phyloP scores from a whole-genome alignment of 2,113 vertebrate genomes.

The Amphiprion percula region DNA sequence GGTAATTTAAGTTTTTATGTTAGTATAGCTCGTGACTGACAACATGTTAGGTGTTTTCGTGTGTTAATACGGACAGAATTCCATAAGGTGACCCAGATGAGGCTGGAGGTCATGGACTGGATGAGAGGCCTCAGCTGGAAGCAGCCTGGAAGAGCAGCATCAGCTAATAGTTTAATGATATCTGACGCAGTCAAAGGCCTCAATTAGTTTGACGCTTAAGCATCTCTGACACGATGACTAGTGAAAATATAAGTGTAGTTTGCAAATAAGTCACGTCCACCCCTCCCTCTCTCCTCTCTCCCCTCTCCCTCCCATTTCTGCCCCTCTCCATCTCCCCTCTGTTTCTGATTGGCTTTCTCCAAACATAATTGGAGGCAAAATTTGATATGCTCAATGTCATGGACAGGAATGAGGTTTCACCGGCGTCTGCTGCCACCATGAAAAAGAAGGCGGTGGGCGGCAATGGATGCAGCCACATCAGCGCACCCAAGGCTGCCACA shows the following conservation, averaged over 20 bases:
- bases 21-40: neutral
- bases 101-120: constrained; percentile 9
- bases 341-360: constrained; percentile 75
- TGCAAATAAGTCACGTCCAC: constrained; percentile 83
- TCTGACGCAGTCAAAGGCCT: constrained; percentile 34
- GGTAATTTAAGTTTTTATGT: constrained; percentile 30
- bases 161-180: constrained; percentile 25
- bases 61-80: too few relatives aligned
- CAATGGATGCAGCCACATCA: constrained; percentile 65
- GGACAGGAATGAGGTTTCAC: constrained; percentile 83
- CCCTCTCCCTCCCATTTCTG: neutral
- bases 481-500: constrained; percentile 57
- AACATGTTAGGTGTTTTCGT: neutral
- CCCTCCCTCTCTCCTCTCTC: constrained; percentile 62
- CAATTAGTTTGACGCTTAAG: constrained; percentile 33
- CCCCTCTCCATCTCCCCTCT: constrained; percentile 55
- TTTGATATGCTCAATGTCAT: constrained; percentile 82
- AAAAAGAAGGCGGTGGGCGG: constrained; percentile 72
- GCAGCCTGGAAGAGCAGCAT: constrained; percentile 2
- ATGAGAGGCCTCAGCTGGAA: constrained; percentile 38
- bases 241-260: constrained; percentile 75
- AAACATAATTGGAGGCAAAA: constrained; percentile 79
- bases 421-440: constrained; percentile 77
- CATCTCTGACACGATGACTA: constrained; percentile 58
- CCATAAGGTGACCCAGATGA: neutral